Conservation (phyloP, 2,113 vertebrate genomes). For the Tragelaphus strepsiceros region DNA sequence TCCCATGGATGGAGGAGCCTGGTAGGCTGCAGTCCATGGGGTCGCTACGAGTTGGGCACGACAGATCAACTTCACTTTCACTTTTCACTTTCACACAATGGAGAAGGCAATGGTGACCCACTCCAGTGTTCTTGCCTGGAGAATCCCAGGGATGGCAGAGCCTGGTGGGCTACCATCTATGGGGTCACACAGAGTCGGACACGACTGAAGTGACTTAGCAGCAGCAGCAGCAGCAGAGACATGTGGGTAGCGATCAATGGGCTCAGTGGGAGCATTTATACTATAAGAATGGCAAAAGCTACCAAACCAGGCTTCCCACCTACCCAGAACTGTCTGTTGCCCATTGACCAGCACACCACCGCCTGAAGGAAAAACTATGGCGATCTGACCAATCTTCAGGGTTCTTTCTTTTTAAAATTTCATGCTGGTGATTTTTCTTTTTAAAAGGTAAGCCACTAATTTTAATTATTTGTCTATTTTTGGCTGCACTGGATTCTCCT, state of each 20-base stretch:
- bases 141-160: too few relatives aligned
- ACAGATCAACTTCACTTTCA: too few relatives aligned
- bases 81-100: too few relatives aligned
- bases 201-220: too few relatives aligned
- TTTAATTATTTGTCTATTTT: neutral
- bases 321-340: neutral
- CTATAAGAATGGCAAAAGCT: neutral
- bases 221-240: too few relatives aligned
- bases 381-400: neutral
- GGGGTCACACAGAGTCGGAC: too few relatives aligned
- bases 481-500: neutral
- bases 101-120: too few relatives aligned
- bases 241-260: fast-evolving
- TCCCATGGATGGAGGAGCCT: too few relatives aligned
- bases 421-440: neutral
- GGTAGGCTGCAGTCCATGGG: too few relatives aligned
- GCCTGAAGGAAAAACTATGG: neutral
- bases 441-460: neutral
- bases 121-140: too few relatives aligned
- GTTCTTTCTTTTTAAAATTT: neutral
- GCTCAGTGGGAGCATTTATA: neutral
- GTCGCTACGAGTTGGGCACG: too few relatives aligned
- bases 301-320: neutral
- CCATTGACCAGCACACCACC: neutral
- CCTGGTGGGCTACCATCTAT: too few relatives aligned